Base-by-base conservation (phyloP, 2,797 vertebrate genomes). In the Neostethus bicornis region DNA sequence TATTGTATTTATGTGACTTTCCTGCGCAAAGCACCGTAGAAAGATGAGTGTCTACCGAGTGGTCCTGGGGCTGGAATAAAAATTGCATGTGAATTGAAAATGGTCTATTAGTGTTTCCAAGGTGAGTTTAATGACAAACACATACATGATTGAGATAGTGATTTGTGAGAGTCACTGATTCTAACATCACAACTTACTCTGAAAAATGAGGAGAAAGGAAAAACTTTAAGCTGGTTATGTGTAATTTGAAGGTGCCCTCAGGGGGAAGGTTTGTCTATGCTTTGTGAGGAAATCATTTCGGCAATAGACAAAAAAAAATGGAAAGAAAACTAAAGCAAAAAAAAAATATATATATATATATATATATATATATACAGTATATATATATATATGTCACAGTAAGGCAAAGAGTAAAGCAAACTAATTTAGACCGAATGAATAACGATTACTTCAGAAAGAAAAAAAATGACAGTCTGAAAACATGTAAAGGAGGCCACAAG, bases 1-100 rank as follows among this genome's bases (percentile, higher is more conserved):
- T 79, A 80, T n/a, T n/a, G 68, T 75, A 84, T 75, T 80, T 77
- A 82, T 85, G 80, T 82, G 87, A 87, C 80, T 83, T 85, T 57
- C 52, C 67, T 46, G 73, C 81, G 74, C 84, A 84, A 80, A 81
- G 73, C 76, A 75, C 80, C 81, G 56, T 62, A 61, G 68, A 78
- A 67, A 77, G 61, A 42, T n/a, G 58, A 74, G 73, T 83, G 74
- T 78, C 72, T 79, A 72, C 73, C 37, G 69, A 69, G 67, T 73
- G 66, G 77, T 80, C 72, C 71, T 52, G 41, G 65, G 79, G 77
- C 85, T 82, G 75, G 61, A 81, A 83, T 85, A 85, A 83, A 83
- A 89, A 87, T 89, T 83, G 75, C 59, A 83, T 67, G n/a, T 82
- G 72, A 85, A 83, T 77, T 70, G 58, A 79, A 73, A 80, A 84